These are phyloP conservation scores for Amiota communis DNA, from an alignment of 2,888 invertebrate genomes.

Conservation along the genomic window DNA sequence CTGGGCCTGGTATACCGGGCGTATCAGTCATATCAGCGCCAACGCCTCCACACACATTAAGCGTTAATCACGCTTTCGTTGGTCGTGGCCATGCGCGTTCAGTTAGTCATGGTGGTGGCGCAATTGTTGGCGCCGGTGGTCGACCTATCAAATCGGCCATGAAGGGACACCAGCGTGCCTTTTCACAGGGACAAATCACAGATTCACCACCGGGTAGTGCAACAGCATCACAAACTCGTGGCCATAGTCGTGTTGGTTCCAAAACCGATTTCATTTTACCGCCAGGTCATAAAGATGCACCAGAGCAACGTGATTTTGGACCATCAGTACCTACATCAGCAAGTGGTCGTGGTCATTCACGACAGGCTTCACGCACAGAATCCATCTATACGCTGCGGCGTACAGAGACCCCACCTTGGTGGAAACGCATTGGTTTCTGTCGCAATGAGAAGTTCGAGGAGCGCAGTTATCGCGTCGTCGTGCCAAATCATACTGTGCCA, in stretches of 20 bases:
- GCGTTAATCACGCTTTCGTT: slow-evolving; percentile 45
- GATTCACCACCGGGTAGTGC: slow-evolving; percentile 73
- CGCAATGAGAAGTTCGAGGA: slow-evolving; percentile 80
- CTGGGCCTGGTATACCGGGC: slow-evolving; percentile 58
- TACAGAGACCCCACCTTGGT: slow-evolving; percentile 81
- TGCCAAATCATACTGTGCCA: slow-evolving; percentile 89
- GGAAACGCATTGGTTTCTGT: slow-evolving; percentile 80
- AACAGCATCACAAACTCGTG: slow-evolving; percentile 70
- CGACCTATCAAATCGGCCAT: slow-evolving; percentile 83
- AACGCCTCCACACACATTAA: slow-evolving; percentile 38
- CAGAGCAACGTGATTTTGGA: slow-evolving; percentile 76
- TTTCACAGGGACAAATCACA: slow-evolving; percentile 90
- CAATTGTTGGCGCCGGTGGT: slow-evolving; percentile 74
- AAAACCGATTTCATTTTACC: slow-evolving; percentile 92
- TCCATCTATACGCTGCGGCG: slow-evolving; percentile 91
- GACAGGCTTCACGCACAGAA: slow-evolving; percentile 91
- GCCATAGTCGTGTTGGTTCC: slow-evolving; percentile 87
- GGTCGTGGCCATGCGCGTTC: slow-evolving; percentile 82
- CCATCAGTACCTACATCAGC: slow-evolving; percentile 74
- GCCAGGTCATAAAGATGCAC: slow-evolving; percentile 86
- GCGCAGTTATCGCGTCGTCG: slow-evolving; percentile 81
- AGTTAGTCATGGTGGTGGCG: slow-evolving; percentile 85
- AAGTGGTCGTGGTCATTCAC: slow-evolving; percentile 80
- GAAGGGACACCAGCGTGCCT: slow-evolving; percentile 87
- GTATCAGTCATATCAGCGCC: slow-evolving; percentile 54